Evolutionary conservation across 2,797 vertebrate species (phyloP).

Genomic region (Macroramphosus scolopax): DNA sequence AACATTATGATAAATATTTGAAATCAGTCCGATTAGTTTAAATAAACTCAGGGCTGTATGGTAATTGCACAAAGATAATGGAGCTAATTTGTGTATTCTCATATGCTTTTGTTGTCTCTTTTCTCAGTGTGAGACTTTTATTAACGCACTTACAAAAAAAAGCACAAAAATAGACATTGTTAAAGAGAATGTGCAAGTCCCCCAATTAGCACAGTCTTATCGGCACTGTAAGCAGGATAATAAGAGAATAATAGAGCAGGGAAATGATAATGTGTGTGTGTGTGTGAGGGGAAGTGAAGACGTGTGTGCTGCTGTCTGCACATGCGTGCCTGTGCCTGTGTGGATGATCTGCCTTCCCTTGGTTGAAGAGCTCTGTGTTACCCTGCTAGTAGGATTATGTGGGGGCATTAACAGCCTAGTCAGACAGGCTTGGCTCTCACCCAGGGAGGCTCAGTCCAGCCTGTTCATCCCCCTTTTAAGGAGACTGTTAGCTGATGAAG

Average conservation of each 20-base stretch:
- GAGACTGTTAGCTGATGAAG: slow-evolving; percentile 83
- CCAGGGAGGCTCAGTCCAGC: slow-evolving; percentile 72
- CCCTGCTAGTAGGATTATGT: slow-evolving; percentile 68
- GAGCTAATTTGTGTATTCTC: slow-evolving; percentile 78
- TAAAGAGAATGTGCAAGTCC: slow-evolving; percentile 74
- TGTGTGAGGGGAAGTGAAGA: slow-evolving; percentile 20
- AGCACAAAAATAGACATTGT: slow-evolving; percentile 73
- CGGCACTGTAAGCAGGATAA: slow-evolving; percentile 70
- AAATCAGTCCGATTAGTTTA: slow-evolving; percentile 69
- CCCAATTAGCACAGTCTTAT: slow-evolving; percentile 77
- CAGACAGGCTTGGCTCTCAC: slow-evolving; percentile 73
- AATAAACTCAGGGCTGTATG: slow-evolving; percentile 72
- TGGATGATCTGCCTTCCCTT: slow-evolving; percentile 38
- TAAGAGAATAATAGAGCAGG: slow-evolving; percentile 76
- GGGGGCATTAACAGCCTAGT: slow-evolving; percentile 74
- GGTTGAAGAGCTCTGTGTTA: slow-evolving; percentile 55
- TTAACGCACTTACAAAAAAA: slow-evolving; percentile 67
- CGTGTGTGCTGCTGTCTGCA: slow-evolving; percentile 30
- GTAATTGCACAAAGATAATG: slow-evolving; percentile 76
- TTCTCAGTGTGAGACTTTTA: slow-evolving; percentile 76
- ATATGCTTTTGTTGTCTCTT: slow-evolving; percentile 77
- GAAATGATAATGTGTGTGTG: slow-evolving; percentile 47
- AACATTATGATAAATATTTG: slow-evolving; percentile 75
- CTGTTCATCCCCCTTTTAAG: slow-evolving; percentile 78
- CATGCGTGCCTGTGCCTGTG: slow-evolving; percentile 12